Percentiles rank a stretch among this genome's conserved stretches.
Conservation (phyloP, 2,113 vertebrate genomes). For the Tragulus kanchil region DNA sequence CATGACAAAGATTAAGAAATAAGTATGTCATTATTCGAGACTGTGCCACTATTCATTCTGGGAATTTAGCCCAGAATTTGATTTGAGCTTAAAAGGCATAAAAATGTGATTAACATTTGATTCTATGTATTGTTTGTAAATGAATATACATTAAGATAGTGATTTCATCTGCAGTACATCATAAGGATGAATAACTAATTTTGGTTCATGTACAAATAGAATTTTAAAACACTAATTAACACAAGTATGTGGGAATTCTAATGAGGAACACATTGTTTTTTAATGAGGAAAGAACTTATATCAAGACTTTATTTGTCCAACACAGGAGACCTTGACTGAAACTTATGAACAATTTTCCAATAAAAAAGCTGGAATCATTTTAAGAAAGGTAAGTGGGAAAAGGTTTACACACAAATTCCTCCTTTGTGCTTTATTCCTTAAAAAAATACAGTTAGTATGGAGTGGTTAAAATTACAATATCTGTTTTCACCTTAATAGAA, state of each 20-base stretch:
- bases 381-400: not conserved
- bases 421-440: not conserved
- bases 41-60: not conserved
- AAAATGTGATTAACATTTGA: not conserved
- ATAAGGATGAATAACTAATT: not conserved
- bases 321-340: no score
- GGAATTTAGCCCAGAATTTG: conserved; percentile 16
- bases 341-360: not conserved
- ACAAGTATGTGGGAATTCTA: not conserved
- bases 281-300: not conserved
- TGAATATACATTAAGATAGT: conserved; percentile 17
- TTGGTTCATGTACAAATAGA: not conserved
- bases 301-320: not conserved
- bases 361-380: not conserved
- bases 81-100: not conserved
- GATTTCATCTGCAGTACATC: not conserved
- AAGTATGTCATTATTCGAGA: not conserved
- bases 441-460: not conserved
- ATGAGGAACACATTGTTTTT: not conserved
- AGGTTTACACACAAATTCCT: not conserved
- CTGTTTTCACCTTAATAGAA: not conserved
- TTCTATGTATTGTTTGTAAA: conserved; percentile 24
- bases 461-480: not conserved
- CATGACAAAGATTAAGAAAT: not conserved
- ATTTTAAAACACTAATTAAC: conserved; percentile 24